A percentile compares a stretch with the other conserved stretches of the same genome.
phyloP scores from a whole-genome alignment of 2,797 vertebrate genomes.

The Xenentodon cancila region DNA sequence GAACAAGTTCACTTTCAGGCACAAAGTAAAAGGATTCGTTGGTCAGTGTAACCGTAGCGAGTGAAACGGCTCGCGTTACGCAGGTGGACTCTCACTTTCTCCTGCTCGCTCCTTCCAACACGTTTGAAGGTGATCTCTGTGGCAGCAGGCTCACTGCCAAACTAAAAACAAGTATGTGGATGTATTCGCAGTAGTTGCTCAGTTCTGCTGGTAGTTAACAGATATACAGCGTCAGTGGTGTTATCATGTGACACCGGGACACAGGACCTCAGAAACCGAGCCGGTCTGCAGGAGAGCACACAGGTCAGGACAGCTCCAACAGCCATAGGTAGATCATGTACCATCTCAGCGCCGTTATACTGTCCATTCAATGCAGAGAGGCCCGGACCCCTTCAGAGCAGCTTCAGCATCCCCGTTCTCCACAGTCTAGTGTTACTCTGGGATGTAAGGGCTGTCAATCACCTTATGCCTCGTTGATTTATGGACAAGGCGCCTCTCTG shows the following conservation, averaged over 20 bases:
- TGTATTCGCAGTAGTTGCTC: neutral
- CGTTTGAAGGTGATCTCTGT: neutral
- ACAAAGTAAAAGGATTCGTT: slow-evolving; percentile 38
- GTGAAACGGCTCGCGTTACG: slow-evolving; percentile 56
- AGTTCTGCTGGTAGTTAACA: slow-evolving; percentile 25
- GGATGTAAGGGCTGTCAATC: slow-evolving; percentile 38
- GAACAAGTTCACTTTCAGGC: slow-evolving; percentile 57
- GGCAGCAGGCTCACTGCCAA: no score
- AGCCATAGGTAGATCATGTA: slow-evolving; percentile 66
- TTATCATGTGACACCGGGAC: slow-evolving; percentile 71
- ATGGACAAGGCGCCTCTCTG: slow-evolving; percentile 50
- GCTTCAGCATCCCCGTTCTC: slow-evolving; percentile 37
- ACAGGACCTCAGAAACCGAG: slow-evolving; percentile 73
- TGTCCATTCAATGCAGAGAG: slow-evolving; percentile 56
- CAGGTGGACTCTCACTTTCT: slow-evolving; percentile 25
- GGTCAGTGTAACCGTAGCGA: slow-evolving; percentile 34
- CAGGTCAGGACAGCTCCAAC: slow-evolving; percentile 44
- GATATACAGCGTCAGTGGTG: neutral
- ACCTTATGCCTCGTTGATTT: slow-evolving; percentile 17
- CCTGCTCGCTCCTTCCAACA: neutral
- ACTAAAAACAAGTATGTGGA: no score
- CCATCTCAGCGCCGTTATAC: slow-evolving; percentile 53
- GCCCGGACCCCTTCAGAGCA: slow-evolving; percentile 56
- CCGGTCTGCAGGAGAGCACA: slow-evolving; percentile 59
- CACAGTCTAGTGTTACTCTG: slow-evolving; percentile 59